A percentile compares a stretch with the other conserved stretches of the same genome.
Evolutionary conservation across 2,113 vertebrate species (phyloP).

Genomic region (Elaphurus davidianus): DNA sequence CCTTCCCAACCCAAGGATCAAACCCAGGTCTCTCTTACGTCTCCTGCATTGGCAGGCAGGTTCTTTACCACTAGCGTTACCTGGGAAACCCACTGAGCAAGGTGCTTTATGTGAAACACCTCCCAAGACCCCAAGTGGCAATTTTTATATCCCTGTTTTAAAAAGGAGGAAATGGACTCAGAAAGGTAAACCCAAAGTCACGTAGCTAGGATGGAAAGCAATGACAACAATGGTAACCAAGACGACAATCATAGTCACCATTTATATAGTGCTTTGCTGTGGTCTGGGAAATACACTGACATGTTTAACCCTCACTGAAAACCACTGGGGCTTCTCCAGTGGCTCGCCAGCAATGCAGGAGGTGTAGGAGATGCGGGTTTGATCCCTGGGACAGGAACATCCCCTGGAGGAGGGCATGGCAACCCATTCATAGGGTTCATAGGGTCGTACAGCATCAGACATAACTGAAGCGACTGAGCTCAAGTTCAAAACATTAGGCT

Average conservation of each 20-base stretch:
- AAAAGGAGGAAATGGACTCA: neutral
- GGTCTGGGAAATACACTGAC: neutral
- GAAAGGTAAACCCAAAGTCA: neutral
- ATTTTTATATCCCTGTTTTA: neutral
- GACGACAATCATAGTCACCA: accelerated
- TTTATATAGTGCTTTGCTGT: accelerated
- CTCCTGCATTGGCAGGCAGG: neutral
- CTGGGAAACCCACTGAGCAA: neutral
- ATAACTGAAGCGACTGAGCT: neutral
- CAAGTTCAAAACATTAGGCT: neutral
- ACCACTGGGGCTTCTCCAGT: neutral
- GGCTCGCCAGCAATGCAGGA: neutral
- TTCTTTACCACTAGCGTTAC: neutral
- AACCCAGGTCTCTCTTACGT: neutral
- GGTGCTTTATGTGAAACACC: neutral
- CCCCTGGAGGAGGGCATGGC: neutral
- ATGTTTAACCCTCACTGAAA: neutral
- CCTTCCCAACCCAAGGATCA: neutral
- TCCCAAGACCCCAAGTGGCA: neutral
- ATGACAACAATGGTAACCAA: accelerated
- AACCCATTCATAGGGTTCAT: neutral
- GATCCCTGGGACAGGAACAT: neutral
- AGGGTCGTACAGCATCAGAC: neutral
- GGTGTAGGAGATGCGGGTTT: neutral
- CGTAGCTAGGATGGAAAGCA: neutral